Conservation (phyloP, 2,888 invertebrate genomes). For the Ophion obscuratus region DNA sequence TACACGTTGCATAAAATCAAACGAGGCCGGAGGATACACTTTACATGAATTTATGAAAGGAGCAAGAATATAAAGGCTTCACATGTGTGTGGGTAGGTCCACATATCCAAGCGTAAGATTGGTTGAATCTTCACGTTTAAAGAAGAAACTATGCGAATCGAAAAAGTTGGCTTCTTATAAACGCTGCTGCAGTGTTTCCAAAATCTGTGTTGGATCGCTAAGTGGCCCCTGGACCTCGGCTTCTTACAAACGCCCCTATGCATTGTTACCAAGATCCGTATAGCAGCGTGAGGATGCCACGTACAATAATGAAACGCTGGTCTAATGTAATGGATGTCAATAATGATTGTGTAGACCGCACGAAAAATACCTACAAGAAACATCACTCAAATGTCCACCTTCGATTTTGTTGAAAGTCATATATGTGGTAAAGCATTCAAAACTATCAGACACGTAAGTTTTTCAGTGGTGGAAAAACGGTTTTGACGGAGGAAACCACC, state of each 20-base stretch:
- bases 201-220: conserved; percentile 29
- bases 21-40: conserved; percentile 47
- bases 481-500: too few relatives aligned
- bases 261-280: neutral
- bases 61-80: conserved; percentile 52
- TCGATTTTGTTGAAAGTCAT: too few relatives aligned
- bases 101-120: neutral
- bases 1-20: conserved; percentile 59
- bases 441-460: too few relatives aligned
- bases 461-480: too few relatives aligned
- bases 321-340: neutral
- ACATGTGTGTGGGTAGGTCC: neutral
- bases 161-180: conserved; percentile 41
- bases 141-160: conserved; percentile 56
- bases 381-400: too few relatives aligned
- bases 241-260: neutral
- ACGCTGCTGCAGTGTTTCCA: conserved; percentile 12
- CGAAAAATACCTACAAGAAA: neutral
- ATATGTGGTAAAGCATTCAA: too few relatives aligned
- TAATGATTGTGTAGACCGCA: neutral
- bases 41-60: conserved; percentile 56
- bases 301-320: neutral
- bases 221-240: conserved; percentile 22
- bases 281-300: neutral
- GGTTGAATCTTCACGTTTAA: conserved; percentile 36